Evolutionary conservation across 2,113 vertebrate species (phyloP).

Genomic region (Galeopterus variegatus): DNA sequence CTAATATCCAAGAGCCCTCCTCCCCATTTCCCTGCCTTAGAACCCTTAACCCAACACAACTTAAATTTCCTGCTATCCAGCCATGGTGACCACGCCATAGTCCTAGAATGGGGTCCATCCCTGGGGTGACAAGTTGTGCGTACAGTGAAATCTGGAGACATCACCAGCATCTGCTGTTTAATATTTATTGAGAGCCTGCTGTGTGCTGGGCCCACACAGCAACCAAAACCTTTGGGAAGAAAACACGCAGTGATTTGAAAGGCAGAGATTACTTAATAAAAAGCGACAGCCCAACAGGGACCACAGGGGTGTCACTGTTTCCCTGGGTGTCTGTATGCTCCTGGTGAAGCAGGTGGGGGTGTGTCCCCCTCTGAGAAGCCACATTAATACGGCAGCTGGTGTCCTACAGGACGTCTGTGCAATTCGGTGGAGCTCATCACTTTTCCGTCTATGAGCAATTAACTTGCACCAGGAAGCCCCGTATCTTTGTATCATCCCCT

Average conservation of each 20-base stretch:
- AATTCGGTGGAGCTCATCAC: slow-evolving; percentile 80
- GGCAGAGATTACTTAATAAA: slow-evolving; percentile 74
- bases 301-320: slow-evolving; percentile 68
- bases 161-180: slow-evolving; percentile 55
- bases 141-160: slow-evolving; percentile 54
- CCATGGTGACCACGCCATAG: neutral
- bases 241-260: slow-evolving; percentile 59
- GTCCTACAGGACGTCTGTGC: slow-evolving; percentile 78
- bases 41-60: neutral
- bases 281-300: slow-evolving; percentile 74
- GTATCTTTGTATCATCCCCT: slow-evolving; percentile 85
- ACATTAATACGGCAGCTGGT: slow-evolving; percentile 82
- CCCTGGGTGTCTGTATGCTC: slow-evolving; percentile 72
- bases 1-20: neutral
- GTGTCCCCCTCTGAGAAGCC: slow-evolving; percentile 68
- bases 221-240: slow-evolving; percentile 71
- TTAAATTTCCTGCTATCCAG: neutral
- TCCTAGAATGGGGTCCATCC: neutral
- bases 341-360: slow-evolving; percentile 79
- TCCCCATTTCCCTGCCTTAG: neutral
- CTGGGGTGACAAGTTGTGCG: slow-evolving; percentile 49
- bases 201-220: slow-evolving; percentile 70
- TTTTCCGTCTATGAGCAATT: slow-evolving; percentile 87
- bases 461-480: slow-evolving; percentile 85
- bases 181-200: slow-evolving; percentile 76